These are phyloP conservation scores for Rhagoletis pomonella DNA, from an alignment of 1,140 invertebrate genomes.

Conservation along the genomic window DNA sequence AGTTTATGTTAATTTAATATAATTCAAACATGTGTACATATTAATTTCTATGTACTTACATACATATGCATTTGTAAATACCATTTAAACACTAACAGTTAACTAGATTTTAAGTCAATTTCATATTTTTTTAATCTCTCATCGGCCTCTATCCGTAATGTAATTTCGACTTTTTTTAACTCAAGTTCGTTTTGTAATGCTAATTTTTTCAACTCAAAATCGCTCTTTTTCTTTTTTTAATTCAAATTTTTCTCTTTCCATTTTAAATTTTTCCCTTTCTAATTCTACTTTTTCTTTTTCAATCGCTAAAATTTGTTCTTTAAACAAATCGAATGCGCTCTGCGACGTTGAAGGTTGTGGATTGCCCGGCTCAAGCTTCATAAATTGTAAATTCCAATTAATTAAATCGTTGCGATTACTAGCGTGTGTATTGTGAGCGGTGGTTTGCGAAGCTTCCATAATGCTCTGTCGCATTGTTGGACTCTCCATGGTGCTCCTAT, in stretches of 20 bases:
- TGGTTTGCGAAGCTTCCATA: too few relatives aligned
- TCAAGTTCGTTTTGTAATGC: neutral
- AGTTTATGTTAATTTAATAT: too few relatives aligned
- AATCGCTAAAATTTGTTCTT: neutral
- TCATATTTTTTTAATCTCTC: conserved; percentile 7
- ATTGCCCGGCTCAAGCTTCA: neutral
- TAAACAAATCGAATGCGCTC: too few relatives aligned
- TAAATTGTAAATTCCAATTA: too few relatives aligned
- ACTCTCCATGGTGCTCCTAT: too few relatives aligned
- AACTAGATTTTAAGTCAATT: conserved; percentile 2
- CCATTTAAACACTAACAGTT: too few relatives aligned
- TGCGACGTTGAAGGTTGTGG: too few relatives aligned
- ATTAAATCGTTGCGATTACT: too few relatives aligned
- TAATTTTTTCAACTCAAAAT: neutral
- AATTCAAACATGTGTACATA: too few relatives aligned
- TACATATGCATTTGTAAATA: neutral
- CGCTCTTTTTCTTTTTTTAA: neutral
- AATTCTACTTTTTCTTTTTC: neutral
- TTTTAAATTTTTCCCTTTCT: neutral
- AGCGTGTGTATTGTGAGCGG: too few relatives aligned
- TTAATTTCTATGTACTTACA: too few relatives aligned
- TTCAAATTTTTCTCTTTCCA: neutral
- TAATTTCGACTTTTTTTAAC: neutral
- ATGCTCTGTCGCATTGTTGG: too few relatives aligned
- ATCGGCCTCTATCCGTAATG: neutral